These are phyloP conservation scores for Malacoraja senta DNA, from an alignment of 2,797 vertebrate genomes.

Conservation along the genomic window DNA sequence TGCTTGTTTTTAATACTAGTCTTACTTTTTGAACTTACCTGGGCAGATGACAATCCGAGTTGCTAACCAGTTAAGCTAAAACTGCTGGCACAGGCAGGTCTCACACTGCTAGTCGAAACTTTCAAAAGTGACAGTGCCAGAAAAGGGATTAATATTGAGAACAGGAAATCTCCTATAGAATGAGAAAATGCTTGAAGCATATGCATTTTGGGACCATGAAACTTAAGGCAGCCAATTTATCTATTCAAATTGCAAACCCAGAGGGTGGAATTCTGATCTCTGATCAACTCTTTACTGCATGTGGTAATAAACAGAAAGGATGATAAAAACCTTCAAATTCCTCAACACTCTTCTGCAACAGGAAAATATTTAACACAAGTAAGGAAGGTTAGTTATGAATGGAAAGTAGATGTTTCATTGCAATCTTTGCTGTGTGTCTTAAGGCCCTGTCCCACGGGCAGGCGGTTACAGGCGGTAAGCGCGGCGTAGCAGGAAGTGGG, in stretches of 20 bases:
- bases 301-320: conserved; percentile 16
- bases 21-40: background rate
- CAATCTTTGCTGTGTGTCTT: background rate
- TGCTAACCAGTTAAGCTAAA: background rate
- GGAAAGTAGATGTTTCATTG: background rate
- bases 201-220: background rate
- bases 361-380: background rate
- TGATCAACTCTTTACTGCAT: conserved; percentile 6
- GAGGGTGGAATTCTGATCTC: background rate
- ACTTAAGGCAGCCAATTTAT: background rate
- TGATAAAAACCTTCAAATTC: background rate
- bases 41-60: background rate
- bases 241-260: background rate
- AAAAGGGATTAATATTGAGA: background rate
- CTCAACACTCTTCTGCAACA: background rate
- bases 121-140: background rate
- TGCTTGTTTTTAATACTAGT: background rate
- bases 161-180: background rate
- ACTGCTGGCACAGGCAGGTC: background rate
- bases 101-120: background rate
- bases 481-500: too few species aligned
- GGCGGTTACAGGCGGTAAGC: too few species aligned
- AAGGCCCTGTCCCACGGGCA: too few species aligned
- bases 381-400: background rate
- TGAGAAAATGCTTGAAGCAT: background rate